Percentiles rank a stretch among this genome's conserved stretches.
Evolutionary conservation across 2,113 vertebrate genomes (phyloP).

Genomic region (Thryonomys swinderianus): DNA sequence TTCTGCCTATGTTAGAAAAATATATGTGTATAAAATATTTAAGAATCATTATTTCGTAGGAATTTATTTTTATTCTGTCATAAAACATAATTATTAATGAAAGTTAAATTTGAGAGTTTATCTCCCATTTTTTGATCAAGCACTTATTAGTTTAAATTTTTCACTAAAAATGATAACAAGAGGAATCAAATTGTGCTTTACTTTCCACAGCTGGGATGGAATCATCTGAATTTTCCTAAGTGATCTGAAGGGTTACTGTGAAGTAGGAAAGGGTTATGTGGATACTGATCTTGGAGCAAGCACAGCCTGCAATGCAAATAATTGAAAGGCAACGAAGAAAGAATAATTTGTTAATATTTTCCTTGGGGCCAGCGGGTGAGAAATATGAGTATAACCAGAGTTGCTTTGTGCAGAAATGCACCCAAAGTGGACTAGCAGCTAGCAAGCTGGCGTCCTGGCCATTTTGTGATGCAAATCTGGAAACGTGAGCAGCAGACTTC

Average conservation of each 20-base stretch:
- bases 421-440: background rate
- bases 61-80: slow-evolving; percentile 59
- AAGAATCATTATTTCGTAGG: slow-evolving; percentile 34
- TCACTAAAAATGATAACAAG: slow-evolving; percentile 24
- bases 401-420: background rate
- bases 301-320: background rate
- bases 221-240: background rate
- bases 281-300: background rate
- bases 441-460: background rate
- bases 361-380: background rate
- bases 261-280: background rate
- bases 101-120: slow-evolving; percentile 15
- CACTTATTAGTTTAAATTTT: slow-evolving; percentile 30
- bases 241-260: background rate
- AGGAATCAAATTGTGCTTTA: background rate
- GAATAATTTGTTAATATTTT: fast-evolving
- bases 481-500: background rate
- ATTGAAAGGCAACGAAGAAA: background rate
- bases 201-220: background rate
- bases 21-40: background rate
- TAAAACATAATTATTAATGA: background rate
- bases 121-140: background rate
- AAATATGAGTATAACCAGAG: background rate
- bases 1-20: background rate
- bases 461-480: background rate